Evolutionary conservation across 1,140 invertebrate species (phyloP).

Genomic region (Notospermus geniculatus): DNA sequence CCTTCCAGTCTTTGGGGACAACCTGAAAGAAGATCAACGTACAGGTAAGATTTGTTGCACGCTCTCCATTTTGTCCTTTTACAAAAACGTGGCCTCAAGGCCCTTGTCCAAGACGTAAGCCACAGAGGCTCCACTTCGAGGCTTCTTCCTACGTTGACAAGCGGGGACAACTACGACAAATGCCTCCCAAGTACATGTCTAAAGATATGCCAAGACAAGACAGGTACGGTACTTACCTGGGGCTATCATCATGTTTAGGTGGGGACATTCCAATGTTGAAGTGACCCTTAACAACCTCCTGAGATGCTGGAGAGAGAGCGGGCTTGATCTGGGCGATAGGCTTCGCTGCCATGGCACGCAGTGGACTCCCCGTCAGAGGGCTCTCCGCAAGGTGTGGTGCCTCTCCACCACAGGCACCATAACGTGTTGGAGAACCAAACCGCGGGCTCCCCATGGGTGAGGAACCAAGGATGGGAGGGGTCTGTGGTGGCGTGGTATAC

Average conservation of each 20-base stretch:
- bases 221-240: conserved; percentile 6
- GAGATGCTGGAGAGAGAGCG: conserved; percentile 67
- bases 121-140: too few relatives aligned
- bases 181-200: too few relatives aligned
- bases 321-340: neutral
- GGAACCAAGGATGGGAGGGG: conserved; percentile 18
- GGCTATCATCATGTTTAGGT: conserved; percentile 38
- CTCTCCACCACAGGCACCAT: conserved; percentile 47
- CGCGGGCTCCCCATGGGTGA: conserved; percentile 7
- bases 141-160: too few relatives aligned
- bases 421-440: neutral
- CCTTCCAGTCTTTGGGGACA: conserved; percentile 65
- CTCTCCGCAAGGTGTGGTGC: neutral
- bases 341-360: neutral
- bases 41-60: too few relatives aligned
- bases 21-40: conserved; percentile 45
- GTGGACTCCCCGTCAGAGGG: neutral
- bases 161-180: too few relatives aligned
- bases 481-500: conserved; percentile 25
- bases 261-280: conserved; percentile 63
- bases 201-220: too few relatives aligned
- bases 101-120: too few relatives aligned
- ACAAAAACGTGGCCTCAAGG: too few relatives aligned
- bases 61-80: too few relatives aligned
- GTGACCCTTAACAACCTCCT: conserved; percentile 62